A percentile compares a stretch with the other conserved stretches of the same genome.
Conservation (phyloP, 1,140 invertebrate species). For the Periplaneta americana region DNA sequence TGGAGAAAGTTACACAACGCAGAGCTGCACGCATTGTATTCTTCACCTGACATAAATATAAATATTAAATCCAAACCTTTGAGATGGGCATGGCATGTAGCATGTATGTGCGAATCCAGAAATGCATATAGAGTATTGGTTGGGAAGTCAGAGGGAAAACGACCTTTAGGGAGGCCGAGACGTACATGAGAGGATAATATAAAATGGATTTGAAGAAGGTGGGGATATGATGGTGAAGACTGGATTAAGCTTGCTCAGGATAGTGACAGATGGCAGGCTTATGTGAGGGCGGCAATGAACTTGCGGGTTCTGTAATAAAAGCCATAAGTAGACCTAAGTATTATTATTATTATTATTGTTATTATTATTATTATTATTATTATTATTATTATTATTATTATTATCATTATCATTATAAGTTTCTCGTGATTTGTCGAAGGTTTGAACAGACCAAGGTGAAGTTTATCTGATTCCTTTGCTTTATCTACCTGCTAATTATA, state of each 20-base stretch:
- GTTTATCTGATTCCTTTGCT: no score
- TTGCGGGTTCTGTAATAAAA: neutral
- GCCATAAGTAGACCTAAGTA: no score
- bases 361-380: no score
- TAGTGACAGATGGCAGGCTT: neutral
- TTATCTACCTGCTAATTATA: no score
- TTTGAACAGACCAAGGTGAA: no score
- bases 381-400: no score
- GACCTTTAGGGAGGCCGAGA: neutral
- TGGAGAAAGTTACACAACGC: neutral
- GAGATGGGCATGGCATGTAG: no score
- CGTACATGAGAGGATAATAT: neutral
- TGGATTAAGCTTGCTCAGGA: neutral
- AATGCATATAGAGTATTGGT: neutral
- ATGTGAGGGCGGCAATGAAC: neutral
- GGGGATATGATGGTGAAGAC: neutral
- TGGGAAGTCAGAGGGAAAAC: neutral
- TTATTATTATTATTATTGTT: no score
- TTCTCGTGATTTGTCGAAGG: no score
- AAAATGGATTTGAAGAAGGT: neutral
- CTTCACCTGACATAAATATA: neutral
- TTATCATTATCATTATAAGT: no score
- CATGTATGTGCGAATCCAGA: neutral
- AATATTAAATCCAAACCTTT: neutral
- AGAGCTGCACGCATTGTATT: neutral